A percentile compares a stretch with the other conserved stretches of the same genome.
phyloP scores from a whole-genome alignment of 2,113 vertebrate species.

The Aptenodytes patagonicus region DNA sequence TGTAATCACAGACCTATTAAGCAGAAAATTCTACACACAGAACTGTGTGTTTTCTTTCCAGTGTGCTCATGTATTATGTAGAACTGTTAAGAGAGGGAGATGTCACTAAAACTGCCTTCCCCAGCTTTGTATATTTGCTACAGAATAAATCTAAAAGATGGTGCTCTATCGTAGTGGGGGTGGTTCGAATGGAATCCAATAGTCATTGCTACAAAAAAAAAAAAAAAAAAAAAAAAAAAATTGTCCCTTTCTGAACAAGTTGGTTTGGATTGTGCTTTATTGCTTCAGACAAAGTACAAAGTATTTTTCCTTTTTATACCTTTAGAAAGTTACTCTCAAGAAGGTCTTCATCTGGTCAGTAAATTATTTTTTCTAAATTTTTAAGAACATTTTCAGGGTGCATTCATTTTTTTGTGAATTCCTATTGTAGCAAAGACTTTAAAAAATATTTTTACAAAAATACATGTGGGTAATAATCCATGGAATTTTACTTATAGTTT shows the following conservation, averaged over 20 bases:
- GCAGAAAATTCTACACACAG: background rate
- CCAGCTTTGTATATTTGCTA: background rate
- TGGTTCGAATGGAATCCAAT: background rate
- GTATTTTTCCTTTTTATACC: background rate
- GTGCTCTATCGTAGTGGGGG: background rate
- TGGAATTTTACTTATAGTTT: background rate
- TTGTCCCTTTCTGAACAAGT: background rate
- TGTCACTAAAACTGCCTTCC: background rate
- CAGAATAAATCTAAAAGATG: background rate
- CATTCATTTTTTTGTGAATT: background rate
- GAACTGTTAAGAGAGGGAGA: background rate
- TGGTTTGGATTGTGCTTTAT: background rate
- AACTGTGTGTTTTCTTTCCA: background rate
- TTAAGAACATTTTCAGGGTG: background rate
- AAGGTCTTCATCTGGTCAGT: background rate
- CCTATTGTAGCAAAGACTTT: accelerated
- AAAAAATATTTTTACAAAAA: background rate
- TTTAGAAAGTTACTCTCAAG: background rate
- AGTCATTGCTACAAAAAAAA: background rate
- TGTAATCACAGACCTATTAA: background rate
- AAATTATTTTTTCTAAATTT: background rate
- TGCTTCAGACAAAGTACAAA: background rate
- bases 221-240: too few relatives aligned
- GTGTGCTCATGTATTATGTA: background rate
- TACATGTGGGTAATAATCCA: accelerated